phyloP scores from a whole-genome alignment of 2,888 invertebrate genomes.

The Clusia tigrina region DNA sequence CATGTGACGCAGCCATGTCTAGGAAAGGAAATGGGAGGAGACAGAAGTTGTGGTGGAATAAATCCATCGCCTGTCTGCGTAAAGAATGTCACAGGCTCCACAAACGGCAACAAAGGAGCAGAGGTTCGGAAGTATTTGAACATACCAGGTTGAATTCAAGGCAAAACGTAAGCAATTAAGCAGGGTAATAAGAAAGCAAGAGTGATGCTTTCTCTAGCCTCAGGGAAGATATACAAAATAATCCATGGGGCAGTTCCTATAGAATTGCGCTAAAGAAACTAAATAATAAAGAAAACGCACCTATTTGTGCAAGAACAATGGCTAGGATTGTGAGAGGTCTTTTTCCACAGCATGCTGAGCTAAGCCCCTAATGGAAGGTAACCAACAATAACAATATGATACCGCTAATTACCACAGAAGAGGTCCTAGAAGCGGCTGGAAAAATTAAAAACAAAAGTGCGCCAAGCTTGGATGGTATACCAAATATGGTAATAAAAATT shows the following conservation, averaged over 20 bases:
- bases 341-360: not conserved
- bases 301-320: no score
- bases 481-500: not conserved
- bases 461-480: slow-evolving; percentile 1
- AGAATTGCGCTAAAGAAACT: no score
- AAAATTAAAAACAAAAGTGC: not conserved
- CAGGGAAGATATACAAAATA: not conserved
- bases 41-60: not conserved
- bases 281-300: no score
- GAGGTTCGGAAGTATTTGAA: not conserved
- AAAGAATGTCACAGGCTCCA: not conserved
- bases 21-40: not conserved
- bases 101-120: not conserved
- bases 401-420: not conserved
- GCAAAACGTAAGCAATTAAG: not conserved
- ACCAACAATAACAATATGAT: not conserved
- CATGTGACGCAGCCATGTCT: not conserved
- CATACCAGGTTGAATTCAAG: not conserved
- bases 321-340: no score
- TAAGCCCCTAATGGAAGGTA: not conserved
- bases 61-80: not conserved
- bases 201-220: not conserved
- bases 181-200: not conserved
- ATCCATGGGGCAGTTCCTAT: no score
- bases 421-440: not conserved